phyloP scores from a whole-genome alignment of 2,888 invertebrate genomes.

The Apodemia mormo region DNA sequence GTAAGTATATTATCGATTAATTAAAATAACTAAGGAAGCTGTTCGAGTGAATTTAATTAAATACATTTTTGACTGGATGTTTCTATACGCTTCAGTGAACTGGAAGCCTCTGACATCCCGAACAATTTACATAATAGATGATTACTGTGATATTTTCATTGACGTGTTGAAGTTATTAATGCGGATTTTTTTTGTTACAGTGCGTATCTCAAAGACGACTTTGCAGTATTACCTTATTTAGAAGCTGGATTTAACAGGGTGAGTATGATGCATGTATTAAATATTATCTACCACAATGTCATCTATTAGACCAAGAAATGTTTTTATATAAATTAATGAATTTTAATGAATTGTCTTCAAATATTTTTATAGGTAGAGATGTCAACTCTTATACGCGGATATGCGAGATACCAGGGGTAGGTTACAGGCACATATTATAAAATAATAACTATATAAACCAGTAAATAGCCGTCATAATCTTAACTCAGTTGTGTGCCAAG shows the following conservation, averaged over 20 bases:
- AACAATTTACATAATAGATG: constrained; percentile 9
- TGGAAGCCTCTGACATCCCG: constrained; percentile 40
- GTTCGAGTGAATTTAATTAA: not conserved
- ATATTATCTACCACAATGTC: no score
- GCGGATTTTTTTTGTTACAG: constrained; percentile 79
- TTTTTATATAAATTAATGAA: no score
- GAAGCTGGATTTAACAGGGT: constrained; percentile 95
- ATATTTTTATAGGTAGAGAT: no score
- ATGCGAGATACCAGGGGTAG: no score
- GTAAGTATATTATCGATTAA: not conserved
- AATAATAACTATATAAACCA: no score
- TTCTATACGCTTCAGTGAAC: constrained; percentile 44
- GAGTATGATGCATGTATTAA: constrained; percentile 55
- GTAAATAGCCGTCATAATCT: no score
- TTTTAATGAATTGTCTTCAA: no score
- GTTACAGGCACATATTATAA: no score
- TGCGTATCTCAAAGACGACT: constrained; percentile 91
- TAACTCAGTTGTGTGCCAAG: no score
- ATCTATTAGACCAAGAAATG: no score
- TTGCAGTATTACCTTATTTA: constrained; percentile 87
- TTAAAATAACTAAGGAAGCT: not conserved
- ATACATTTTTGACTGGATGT: constrained; percentile 52
- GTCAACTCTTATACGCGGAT: no score
- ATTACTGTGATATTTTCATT: not conserved
- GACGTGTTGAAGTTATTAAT: not conserved